Evolutionary conservation across 2,888 invertebrate species (phyloP).

Genomic region (Cryptocephalus primarius): DNA sequence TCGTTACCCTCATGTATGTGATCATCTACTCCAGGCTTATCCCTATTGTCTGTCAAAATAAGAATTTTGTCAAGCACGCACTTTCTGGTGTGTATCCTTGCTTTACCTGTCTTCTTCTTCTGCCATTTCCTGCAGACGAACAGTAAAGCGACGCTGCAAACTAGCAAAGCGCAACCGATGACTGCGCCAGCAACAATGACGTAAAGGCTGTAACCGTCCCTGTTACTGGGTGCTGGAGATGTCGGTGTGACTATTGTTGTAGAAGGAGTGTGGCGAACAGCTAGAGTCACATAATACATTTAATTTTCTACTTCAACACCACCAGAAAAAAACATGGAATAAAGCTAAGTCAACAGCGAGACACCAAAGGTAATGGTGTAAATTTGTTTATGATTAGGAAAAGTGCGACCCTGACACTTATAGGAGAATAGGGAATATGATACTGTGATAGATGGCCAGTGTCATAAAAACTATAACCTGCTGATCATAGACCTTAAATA

Average conservation of each 20-base stretch:
- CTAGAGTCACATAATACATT: neutral
- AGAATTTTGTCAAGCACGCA: neutral
- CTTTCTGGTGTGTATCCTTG: slow-evolving; percentile 3
- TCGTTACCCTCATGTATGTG: slow-evolving; percentile 34
- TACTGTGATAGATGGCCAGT: too few relatives aligned
- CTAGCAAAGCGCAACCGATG: slow-evolving; percentile 35
- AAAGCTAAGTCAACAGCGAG: too few relatives aligned
- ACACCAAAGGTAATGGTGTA: too few relatives aligned
- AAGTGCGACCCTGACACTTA: too few relatives aligned
- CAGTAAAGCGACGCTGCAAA: slow-evolving; percentile 33
- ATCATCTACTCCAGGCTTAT: slow-evolving; percentile 31
- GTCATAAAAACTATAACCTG: too few relatives aligned
- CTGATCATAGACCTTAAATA: too few relatives aligned
- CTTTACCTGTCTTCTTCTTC: slow-evolving; percentile 33
- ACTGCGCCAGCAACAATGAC: slow-evolving; percentile 47
- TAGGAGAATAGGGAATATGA: too few relatives aligned
- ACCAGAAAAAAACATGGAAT: too few relatives aligned
- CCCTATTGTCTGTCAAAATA: slow-evolving; percentile 16
- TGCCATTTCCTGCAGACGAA: slow-evolving; percentile 41
- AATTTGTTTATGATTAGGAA: too few relatives aligned
- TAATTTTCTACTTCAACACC: too few relatives aligned
- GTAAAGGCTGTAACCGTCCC: slow-evolving; percentile 33
- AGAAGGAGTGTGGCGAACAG: neutral
- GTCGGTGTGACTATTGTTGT: slow-evolving; percentile 8
- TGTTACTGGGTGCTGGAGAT: slow-evolving; percentile 11